phyloP scores from a whole-genome alignment of 2,113 vertebrate genomes.

The Hiodon tergisus region DNA sequence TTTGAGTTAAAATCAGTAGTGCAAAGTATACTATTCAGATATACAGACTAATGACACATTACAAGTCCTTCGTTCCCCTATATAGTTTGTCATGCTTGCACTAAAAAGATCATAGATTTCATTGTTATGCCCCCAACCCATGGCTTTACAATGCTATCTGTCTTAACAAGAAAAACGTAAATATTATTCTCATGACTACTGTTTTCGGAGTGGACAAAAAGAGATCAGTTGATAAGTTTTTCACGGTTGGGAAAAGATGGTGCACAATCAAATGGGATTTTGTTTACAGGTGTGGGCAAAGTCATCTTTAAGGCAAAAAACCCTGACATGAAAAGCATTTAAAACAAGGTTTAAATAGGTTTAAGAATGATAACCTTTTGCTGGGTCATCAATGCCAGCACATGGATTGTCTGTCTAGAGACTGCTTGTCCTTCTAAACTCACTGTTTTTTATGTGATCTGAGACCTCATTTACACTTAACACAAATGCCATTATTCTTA shows the following conservation, averaged over 20 bases:
- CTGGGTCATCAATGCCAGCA: not conserved
- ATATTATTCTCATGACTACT: not conserved
- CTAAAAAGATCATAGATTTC: not conserved
- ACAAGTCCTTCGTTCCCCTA: not conserved
- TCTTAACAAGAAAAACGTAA: conserved; percentile 1
- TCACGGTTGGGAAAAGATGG: not conserved
- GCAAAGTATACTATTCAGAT: not conserved
- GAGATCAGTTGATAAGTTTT: not conserved
- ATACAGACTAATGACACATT: not conserved
- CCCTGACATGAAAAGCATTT: not conserved
- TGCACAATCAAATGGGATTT: not conserved
- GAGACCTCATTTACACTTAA: no score
- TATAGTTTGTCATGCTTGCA: not conserved
- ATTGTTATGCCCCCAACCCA: not conserved
- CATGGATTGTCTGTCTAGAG: not conserved
- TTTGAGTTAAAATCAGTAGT: no score
- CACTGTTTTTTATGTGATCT: no score
- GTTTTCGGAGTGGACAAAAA: not conserved
- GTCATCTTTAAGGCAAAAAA: not conserved
- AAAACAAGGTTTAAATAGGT: not conserved
- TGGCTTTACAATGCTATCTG: not conserved
- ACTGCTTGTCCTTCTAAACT: no score
- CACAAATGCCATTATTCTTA: no score
- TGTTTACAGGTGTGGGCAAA: not conserved
- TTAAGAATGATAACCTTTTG: conserved; percentile 6